Base-by-base conservation (phyloP, 2,888 invertebrate genomes). In the Erannis defoliaria region DNA sequence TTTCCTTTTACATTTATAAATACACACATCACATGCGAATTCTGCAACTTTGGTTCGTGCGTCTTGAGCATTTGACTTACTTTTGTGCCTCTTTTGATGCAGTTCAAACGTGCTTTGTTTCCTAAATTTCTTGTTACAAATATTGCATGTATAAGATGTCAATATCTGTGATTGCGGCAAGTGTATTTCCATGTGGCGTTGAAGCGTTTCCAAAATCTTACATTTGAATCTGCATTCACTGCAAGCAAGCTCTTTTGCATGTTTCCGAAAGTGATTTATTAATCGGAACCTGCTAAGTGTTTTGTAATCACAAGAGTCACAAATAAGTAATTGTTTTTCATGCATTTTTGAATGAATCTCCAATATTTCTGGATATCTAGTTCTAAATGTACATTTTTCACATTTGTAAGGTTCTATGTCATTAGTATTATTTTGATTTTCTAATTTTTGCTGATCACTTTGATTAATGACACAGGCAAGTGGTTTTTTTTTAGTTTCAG, bases 81-180 rank as follows among this genome's bases (percentile, higher is more conserved):
- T n/a, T 26, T 5, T 19, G 12, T 43, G 43, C 8, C 3, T n/a
- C 4, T 26, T 26, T 14, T 14, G 14, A 3, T 43, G 43, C 3
- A 9, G 0, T 8, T 26, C 14, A 26, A 26, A 43, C 14, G 14
- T 26, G 12, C 14, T 9, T 8, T 26, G 14, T n/a, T 9, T 23
- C 14, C 26, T 23, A 26, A 43, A 43, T 5, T 26, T 43, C 26
- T 43, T 43, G 14, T 43, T 14, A 43, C 43, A 43, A 9, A 43
- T n/a, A 4, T n/a, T 23, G 14, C 43, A 43, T 8, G 8, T n/a
- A 14, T 43, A 43, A 6, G 14, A 14, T 26, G 43, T 2, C 0
- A 26, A 4, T 26, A 16, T 14, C 1, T 8, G 3, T 8, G 14
- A 2, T 12, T n/a, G 23, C 9, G 10, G 8, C 23, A 14, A 9